These are phyloP conservation scores for Nibea albiflora DNA, from an alignment of 2,113 vertebrate genomes.

Conservation along the genomic window DNA sequence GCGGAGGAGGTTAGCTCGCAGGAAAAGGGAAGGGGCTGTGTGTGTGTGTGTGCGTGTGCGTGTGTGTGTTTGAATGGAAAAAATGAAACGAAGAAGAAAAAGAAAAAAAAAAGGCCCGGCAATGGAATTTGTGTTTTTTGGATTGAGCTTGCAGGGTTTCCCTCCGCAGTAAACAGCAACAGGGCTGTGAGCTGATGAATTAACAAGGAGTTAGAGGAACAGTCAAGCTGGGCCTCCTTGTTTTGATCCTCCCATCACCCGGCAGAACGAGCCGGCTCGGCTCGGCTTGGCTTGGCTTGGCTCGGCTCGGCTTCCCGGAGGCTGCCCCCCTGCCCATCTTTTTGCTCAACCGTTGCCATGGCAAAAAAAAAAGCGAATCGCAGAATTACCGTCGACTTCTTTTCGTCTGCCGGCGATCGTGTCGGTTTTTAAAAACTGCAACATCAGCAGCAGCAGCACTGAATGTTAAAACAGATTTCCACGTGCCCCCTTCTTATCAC, in stretches of 20 bases:
- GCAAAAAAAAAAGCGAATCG: constrained; percentile 62
- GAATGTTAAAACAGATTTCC: not conserved
- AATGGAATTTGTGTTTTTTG: constrained; percentile 84
- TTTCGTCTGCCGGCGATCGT: not conserved
- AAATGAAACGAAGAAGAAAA: constrained; percentile 82
- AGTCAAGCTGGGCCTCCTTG: constrained; percentile 19
- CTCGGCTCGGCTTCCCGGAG: constrained; percentile 24
- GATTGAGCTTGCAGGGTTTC: constrained; percentile 85
- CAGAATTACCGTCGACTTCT: constrained; percentile 25
- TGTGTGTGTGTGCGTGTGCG: constrained; percentile 57
- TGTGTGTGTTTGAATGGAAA: constrained; percentile 84
- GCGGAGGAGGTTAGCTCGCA: constrained; percentile 69
- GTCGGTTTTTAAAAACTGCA: too few relatives aligned
- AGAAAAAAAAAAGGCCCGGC: constrained; percentile 73
- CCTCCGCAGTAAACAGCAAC: constrained; percentile 90
- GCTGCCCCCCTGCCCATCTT: constrained; percentile 4
- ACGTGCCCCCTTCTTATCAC: not conserved
- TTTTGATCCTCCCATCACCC: constrained; percentile 70
- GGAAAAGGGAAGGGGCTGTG: constrained; percentile 78
- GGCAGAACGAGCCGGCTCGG: constrained; percentile 8
- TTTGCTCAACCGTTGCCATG: constrained; percentile 40
- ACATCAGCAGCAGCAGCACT: not conserved
- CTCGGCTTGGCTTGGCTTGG: too few relatives aligned
- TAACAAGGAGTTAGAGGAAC: constrained; percentile 63
- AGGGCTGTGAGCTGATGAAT: constrained; percentile 78